These are phyloP conservation scores for Bungarus multicinctus DNA, from an alignment of 2,113 vertebrate genomes.

Conservation along the genomic window DNA sequence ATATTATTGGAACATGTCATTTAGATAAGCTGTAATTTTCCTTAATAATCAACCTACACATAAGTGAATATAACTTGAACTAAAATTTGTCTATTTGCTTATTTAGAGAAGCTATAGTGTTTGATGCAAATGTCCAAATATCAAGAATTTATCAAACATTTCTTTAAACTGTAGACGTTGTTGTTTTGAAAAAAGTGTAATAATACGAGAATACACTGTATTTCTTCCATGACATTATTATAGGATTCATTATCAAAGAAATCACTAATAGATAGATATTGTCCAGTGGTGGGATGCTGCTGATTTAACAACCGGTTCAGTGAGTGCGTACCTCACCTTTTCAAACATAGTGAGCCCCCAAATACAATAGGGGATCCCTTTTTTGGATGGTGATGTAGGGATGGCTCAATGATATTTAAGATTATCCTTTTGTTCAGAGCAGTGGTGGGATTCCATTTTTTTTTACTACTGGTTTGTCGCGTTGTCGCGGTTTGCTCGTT, in stretches of 20 bases:
- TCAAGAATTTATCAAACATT: constrained; percentile 6
- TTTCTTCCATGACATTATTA: constrained; percentile 11
- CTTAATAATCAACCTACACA: not conserved
- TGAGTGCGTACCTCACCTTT: not conserved
- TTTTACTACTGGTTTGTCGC: too few species aligned
- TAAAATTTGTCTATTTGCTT: not conserved
- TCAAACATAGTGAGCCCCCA: not conserved
- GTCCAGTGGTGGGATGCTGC: not conserved
- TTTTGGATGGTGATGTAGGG: not conserved
- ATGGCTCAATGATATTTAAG: not conserved
- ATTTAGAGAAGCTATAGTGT: constrained; percentile 10
- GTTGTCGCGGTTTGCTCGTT: too few species aligned
- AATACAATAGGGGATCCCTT: not conserved
- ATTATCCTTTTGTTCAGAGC: not conserved
- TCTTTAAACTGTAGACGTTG: constrained; percentile 4
- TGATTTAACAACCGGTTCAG: too few species aligned
- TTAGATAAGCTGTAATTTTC: not conserved
- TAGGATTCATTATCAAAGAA: constrained; percentile 31
- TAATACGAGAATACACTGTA: constrained; percentile 24
- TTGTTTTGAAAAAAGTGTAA: constrained; percentile 2
- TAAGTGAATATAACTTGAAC: constrained; percentile 1
- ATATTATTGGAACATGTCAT: not conserved
- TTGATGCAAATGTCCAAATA: constrained; percentile 6
- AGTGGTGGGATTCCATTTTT: too few species aligned
- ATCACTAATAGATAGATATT: constrained; percentile 34